Base-by-base conservation (phyloP, 37 sponge, comb jelly and placozoan genomes). In the Axinella damicornis region DNA sequence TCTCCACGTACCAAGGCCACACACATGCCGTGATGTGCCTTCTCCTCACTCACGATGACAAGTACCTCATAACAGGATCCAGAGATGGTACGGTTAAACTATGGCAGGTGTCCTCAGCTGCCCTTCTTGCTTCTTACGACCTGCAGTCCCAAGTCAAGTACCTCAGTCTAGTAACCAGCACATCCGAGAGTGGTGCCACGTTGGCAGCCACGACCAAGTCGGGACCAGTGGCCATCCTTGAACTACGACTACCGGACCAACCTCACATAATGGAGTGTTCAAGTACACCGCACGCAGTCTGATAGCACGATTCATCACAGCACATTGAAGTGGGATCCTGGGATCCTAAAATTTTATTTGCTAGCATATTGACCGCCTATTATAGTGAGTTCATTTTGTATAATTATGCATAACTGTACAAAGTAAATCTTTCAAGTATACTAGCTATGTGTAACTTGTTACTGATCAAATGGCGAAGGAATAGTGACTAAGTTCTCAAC, bases 1-100 rank as follows among this genome's bases (percentile, higher is more conserved):
- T 69, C 5, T 13, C 17, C 16, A 37, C 66, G 17, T 88, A 57
- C 53, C 20, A 27, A 33, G 89, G 83, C 0, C 89, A 88, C 46
- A 74, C 83, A 16, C 89, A 88, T 88, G 89, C 89, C 1, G 89
- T 88, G 6, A 88, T 88, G 89, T 82, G 78, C 40, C 61, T 88
- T 78, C n/a, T 77, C 64, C 18, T 78, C 19, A 56, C 78, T 36
- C 21, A 62, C 39, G 35, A 73, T 66, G 74, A 78, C 31, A 0
- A 19, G 15, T 52, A 55, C 28, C 4, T 84, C 5, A 27, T 83
- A 6, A 78, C 85, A 18, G 90, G 90, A 31, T 90, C 90, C 5
- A 54, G 90, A 41, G 90, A 90, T 90, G 90, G 90, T 5, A 84
- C 80, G 15, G 60, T 90, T 5, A 83, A 76, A 30, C 9, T 84